A percentile compares a stretch with the other conserved stretches of the same genome.
These are phyloP conservation scores for Ptychobarbus kaznakovi DNA, from an alignment of 2,797 vertebrate genomes.

Conservation along the genomic window DNA sequence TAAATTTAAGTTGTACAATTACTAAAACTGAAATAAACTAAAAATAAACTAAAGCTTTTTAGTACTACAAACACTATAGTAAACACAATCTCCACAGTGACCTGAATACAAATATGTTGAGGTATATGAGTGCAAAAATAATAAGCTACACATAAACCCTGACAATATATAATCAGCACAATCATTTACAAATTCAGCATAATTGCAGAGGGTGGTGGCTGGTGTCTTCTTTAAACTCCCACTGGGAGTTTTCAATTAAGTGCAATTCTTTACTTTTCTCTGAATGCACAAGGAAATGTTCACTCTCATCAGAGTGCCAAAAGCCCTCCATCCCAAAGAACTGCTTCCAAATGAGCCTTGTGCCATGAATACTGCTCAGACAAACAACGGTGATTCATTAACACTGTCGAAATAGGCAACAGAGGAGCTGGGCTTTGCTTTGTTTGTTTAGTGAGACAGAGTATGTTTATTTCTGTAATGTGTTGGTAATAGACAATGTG, in stretches of 20 bases:
- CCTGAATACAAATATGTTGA: background rate
- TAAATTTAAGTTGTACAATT: too few relatives aligned
- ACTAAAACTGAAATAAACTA: background rate
- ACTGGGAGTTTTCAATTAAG: constrained; percentile 34
- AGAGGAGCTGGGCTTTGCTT: constrained; percentile 2
- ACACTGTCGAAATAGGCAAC: constrained; percentile 29
- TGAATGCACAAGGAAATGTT: constrained; percentile 25
- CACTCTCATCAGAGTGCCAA: constrained; percentile 25
- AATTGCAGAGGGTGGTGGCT: constrained; percentile 18
- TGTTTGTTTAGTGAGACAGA: constrained; percentile 45
- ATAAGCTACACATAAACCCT: background rate
- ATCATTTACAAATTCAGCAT: constrained; percentile 8
- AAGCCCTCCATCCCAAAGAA: constrained; percentile 34
- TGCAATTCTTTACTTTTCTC: constrained; percentile 10
- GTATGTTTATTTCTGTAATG: constrained; percentile 18
- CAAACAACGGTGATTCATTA: constrained; percentile 54
- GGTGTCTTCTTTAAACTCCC: constrained; percentile 33
- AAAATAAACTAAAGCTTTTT: background rate
- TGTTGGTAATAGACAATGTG: constrained; percentile 18
- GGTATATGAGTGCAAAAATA: background rate
- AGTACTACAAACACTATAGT: background rate
- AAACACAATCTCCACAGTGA: background rate
- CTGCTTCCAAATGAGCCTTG: constrained; percentile 43
- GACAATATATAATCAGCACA: background rate
- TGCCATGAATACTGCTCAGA: constrained; percentile 42